A percentile compares a stretch with the other conserved stretches of the same genome.
These are phyloP conservation scores for Porites australiensis DNA, from an alignment of 64 coral and sea anemone species.

Conservation along the genomic window DNA sequence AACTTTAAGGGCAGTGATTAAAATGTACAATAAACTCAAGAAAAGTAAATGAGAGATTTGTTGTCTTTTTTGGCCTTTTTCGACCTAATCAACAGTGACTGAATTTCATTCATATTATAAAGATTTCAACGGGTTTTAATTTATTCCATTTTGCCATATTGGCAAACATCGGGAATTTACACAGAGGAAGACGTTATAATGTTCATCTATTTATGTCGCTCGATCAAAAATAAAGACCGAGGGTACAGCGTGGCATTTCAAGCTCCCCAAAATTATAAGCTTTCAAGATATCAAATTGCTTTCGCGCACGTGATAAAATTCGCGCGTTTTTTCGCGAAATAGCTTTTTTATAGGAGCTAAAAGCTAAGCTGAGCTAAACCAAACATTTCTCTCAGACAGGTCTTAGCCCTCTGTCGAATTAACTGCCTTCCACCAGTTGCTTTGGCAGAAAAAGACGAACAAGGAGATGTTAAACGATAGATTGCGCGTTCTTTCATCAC, in stretches of 20 bases:
- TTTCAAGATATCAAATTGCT: too few species aligned
- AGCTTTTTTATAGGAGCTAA: slow-evolving; percentile 3
- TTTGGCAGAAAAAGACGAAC: slow-evolving; percentile 20
- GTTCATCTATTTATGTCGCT: neutral
- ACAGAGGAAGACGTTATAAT: neutral
- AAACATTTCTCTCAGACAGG: too few species aligned
- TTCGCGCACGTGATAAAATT: too few species aligned
- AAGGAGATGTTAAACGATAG: neutral
- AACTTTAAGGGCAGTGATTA: neutral
- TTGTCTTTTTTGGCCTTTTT: neutral
- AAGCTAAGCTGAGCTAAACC: neutral
- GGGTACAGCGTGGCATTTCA: neutral
- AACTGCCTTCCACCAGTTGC: neutral
- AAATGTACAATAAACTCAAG: neutral
- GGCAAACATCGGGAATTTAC: neutral
- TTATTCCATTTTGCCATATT: slow-evolving; percentile 23
- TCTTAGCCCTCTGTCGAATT: neutral
- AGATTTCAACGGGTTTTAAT: neutral
- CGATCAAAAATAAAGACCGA: neutral
- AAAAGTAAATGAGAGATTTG: neutral
- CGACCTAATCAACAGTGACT: neutral
- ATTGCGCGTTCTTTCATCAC: neutral
- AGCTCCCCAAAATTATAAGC: neutral
- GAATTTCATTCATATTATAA: too few species aligned
- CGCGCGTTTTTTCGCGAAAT: slow-evolving; percentile 16